Base-by-base conservation (phyloP, 2,888 invertebrate genomes). In the Terebella lapidaria region DNA sequence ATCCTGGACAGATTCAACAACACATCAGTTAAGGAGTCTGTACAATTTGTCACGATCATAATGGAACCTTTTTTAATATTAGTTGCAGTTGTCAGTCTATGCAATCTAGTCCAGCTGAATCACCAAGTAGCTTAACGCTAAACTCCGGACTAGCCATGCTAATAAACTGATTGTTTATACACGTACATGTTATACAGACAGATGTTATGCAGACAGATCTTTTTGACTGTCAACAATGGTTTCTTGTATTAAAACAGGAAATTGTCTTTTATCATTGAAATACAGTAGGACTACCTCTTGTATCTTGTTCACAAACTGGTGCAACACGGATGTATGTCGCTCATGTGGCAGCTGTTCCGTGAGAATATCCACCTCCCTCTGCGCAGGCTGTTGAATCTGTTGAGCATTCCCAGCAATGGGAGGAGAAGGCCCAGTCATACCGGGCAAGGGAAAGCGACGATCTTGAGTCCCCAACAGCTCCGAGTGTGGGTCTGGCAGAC, bases 381-480 rank as follows among this genome's bases (percentile, higher is more conserved):
- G 10, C 27, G 52, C 1, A 30, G 58, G 28, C 22, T 28, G 15
- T 10, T 24, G 27, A 53, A 20, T 5, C 35, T 25, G 4, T 20
- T 26, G 2, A 28, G 22, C 22, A 28, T 20, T 27, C 27, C 22
- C 28, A 54, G 20, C 15, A 57, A 57, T 4, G 67, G 63, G 5
- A n/a, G n/a, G n/a, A n/a, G n/a, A n/a, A n/a, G n/a, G n/a, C n/a
- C 74, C 73, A 5, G 73, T 67, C n/a, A 63, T 59, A 2, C 77
- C 76, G 3, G 76, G 77, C 49, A 77, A 55, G 1, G 72, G 72
- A 62, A 76, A 76, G 35, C 72, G 66, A 26, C 64, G 69, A 62
- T 77, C 74, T 27, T 69, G 64, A 1, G 73, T 71, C 22, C 70
- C 70, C 47, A 77, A 68, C 10, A 72, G 74, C 3, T 75, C 76